A percentile compares a stretch with the other conserved stretches of the same genome.
phyloP scores from a whole-genome alignment of 2,797 vertebrate genomes.

The Hippoglossus hippoglossus region DNA sequence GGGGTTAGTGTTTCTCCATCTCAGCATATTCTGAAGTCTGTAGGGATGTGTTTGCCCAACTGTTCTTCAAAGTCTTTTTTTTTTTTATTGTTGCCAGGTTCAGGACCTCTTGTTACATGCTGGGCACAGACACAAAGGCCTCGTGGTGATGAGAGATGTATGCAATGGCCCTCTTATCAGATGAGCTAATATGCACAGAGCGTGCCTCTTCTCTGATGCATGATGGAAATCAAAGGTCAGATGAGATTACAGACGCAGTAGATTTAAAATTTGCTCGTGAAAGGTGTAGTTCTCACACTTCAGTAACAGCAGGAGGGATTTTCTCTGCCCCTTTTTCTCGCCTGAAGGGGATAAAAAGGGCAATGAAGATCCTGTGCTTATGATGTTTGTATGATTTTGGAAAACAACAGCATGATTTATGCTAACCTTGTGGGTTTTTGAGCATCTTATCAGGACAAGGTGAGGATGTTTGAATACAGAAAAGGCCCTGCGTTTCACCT shows the following conservation, averaged over 20 bases:
- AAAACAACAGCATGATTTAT: conserved; percentile 35
- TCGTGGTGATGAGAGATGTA: conserved; percentile 43
- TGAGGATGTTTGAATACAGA: conserved; percentile 9
- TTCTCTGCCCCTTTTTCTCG: conserved; percentile 10
- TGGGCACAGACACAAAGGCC: conserved; percentile 51
- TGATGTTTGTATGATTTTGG: not conserved
- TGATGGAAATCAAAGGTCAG: conserved; percentile 35
- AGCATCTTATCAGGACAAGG: conserved; percentile 31
- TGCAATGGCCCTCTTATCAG: conserved; percentile 28
- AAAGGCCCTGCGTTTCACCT: conserved; percentile 22
- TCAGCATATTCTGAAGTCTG: conserved; percentile 22
- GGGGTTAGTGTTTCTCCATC: conserved; percentile 29
- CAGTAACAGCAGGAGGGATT: conserved; percentile 1
- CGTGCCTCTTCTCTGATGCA: conserved; percentile 25
- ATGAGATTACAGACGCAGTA: conserved; percentile 27
- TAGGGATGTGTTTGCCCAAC: conserved; percentile 23
- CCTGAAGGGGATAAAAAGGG: conserved; percentile 2
- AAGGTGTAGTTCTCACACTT: conserved; percentile 6
- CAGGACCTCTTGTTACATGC: conserved; percentile 51
- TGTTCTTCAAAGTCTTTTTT: conserved; percentile 38
- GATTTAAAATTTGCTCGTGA: conserved; percentile 29
- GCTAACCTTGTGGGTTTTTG: conserved; percentile 29
- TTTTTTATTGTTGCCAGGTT: conserved; percentile 38
- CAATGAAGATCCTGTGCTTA: not conserved
- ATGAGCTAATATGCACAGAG: conserved; percentile 22